Evolutionary conservation across 2,113 vertebrate genomes (phyloP), one percentile per base, ranked within the genome.

Genomic region (Sinosuthora webbiana): DNA sequence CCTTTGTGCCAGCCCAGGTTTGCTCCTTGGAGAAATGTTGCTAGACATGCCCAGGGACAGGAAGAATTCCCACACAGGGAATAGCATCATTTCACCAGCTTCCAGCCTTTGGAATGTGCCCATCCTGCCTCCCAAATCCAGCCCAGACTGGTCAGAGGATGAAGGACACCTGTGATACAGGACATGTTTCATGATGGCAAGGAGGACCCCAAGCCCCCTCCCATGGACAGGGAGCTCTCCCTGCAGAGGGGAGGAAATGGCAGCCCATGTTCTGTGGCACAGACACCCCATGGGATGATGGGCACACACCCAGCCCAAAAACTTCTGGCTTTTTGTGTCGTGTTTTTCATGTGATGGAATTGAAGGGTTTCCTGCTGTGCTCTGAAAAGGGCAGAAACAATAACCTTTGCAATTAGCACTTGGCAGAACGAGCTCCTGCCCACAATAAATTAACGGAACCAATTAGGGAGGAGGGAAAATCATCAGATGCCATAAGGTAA

Each of bases 391-490:
- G 90, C 95, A 90, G 63, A 57, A 86, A 93, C 92, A 92, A 86
- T 96, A 96, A 94, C 92, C 95, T 94, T 88, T 93, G 88, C 83
- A 96, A 96, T 97, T 93, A 96, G 90, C 64, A 67, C 83, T 96
- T 97, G 96, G 96, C 95, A 97, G 88, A 94, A 88, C 59, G 53
- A 77, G 86, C 79, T 90, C 63, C 85, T 81, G 88, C 86, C 90
- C 86, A 41, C 83, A 65, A 95, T 93, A 93, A 94, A 94, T 94
- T 88, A 94, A 92, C 35, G 1, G 83, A 93, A 90, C 83, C 75
- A 55, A 74, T 93, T 86, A 92, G 88, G 71, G 59, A 88, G 55
- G 59, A 88, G 75, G 53, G 41, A 33, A 67, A 93, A 39, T 53
- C 57, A 67, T 49, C 59, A 83, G 67, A 94, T 81, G 83, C 55